Percentiles rank a stretch among this genome's conserved stretches.
These are phyloP conservation scores for Menura novaehollandiae DNA, from an alignment of 2,113 vertebrate species.

Conservation along the genomic window DNA sequence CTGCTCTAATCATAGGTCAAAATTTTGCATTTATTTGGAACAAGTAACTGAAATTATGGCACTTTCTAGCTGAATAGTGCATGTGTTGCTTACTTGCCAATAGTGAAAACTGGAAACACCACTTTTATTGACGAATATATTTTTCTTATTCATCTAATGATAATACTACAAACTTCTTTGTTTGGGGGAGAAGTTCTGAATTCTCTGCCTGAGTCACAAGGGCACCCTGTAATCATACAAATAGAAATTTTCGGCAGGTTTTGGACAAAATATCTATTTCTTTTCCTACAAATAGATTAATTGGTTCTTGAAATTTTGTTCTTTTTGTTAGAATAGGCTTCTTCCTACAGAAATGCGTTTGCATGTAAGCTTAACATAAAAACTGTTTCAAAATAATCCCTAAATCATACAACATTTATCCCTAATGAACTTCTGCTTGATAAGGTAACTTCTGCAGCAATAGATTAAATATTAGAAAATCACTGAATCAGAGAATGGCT, in stretches of 20 bases:
- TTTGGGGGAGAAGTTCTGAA: background rate
- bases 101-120: background rate
- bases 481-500: background rate
- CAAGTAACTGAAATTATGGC: background rate
- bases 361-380: background rate
- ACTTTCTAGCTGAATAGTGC: background rate
- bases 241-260: background rate
- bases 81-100: background rate
- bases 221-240: background rate
- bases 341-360: background rate
- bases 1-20: background rate
- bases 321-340: accelerated
- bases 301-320: background rate
- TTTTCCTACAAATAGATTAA: background rate
- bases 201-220: background rate
- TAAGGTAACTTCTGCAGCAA: background rate
- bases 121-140: background rate
- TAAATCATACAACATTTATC: background rate
- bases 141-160: background rate
- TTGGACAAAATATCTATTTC: background rate
- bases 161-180: background rate
- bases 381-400: background rate
- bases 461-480: background rate
- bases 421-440: background rate
- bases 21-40: background rate